Conservation (phyloP, 2,888 invertebrate genomes). For the Cerastis leucographa region DNA sequence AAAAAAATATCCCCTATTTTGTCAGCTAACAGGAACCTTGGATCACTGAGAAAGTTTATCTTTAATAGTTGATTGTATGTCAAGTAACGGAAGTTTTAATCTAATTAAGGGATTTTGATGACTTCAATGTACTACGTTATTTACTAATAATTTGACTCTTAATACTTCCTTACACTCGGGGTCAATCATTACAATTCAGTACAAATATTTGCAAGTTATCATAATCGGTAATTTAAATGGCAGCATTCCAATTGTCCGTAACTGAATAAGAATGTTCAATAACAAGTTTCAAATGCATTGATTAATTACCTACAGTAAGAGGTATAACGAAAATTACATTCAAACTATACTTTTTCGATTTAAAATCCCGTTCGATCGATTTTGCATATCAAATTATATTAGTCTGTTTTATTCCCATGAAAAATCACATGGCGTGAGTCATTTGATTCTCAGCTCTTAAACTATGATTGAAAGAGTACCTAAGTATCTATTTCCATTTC, state of each 20-base stretch:
- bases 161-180: background rate
- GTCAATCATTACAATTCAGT: background rate
- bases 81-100: background rate
- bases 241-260: slow-evolving; percentile 27
- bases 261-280: slow-evolving; percentile 26
- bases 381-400: slow-evolving; percentile 38
- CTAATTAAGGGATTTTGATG: background rate
- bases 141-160: background rate
- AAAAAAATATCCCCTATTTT: no score
- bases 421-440: slow-evolving; percentile 39
- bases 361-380: slow-evolving; percentile 38
- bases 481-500: slow-evolving; percentile 23
- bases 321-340: slow-evolving; percentile 29
- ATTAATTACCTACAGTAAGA: slow-evolving; percentile 37
- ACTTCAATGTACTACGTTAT: background rate
- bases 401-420: slow-evolving; percentile 40
- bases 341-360: slow-evolving; percentile 33
- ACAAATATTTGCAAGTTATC: slow-evolving; percentile 1
- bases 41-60: background rate
- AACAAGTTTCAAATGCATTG: slow-evolving; percentile 31
- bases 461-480: background rate
- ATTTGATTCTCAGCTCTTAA: slow-evolving; percentile 17
- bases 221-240: slow-evolving; percentile 3
- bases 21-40: background rate
- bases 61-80: background rate